phyloP scores from a whole-genome alignment of 2,113 vertebrate genomes.

The Rhynchomys soricoides region DNA sequence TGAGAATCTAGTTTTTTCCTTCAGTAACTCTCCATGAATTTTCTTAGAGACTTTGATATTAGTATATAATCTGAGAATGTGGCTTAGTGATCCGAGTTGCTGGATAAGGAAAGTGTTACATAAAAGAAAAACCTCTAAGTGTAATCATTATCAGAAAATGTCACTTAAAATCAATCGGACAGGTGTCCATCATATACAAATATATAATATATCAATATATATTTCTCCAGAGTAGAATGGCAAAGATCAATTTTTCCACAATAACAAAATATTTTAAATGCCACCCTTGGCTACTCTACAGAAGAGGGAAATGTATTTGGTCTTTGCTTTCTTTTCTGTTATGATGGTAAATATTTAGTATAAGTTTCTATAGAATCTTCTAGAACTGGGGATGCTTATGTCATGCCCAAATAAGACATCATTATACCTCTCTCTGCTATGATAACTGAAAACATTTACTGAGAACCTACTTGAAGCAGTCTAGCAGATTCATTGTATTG shows the following conservation, averaged over 20 bases:
- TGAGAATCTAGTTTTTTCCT: constrained; percentile 20
- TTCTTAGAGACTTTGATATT: constrained; percentile 55
- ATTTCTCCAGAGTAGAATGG: background rate
- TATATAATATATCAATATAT: background rate
- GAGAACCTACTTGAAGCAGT: background rate
- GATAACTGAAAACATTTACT: background rate
- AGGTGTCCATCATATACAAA: background rate
- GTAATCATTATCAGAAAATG: background rate
- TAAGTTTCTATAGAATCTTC: background rate
- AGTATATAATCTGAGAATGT: constrained; percentile 20
- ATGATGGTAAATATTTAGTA: background rate
- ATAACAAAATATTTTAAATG: constrained; percentile 29
- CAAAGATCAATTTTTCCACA: background rate
- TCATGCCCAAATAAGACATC: background rate
- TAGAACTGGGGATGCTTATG: background rate
- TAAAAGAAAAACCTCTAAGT: background rate
- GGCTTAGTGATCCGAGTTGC: background rate
- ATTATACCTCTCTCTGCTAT: background rate
- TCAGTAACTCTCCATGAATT: constrained; percentile 67
- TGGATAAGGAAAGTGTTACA: background rate
- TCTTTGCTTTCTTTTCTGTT: background rate
- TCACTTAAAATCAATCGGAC: background rate
- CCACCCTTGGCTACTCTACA: background rate
- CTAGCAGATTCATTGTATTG: background rate
- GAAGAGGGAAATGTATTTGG: background rate